Base-by-base conservation (phyloP, 2,113 vertebrate species). In the Xiphophorus maculatus region DNA sequence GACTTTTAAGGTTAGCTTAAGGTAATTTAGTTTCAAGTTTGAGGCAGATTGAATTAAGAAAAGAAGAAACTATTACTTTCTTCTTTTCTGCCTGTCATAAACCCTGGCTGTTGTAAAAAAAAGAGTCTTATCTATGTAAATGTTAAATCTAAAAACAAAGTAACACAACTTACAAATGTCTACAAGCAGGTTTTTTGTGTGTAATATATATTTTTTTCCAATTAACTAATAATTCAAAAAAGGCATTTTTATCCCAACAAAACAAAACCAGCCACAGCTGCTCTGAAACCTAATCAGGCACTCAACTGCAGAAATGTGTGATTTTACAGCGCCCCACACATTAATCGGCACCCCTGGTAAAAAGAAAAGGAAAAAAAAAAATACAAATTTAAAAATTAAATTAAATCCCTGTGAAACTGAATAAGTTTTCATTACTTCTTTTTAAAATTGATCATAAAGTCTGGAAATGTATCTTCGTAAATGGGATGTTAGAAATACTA, bases 1-100 rank as follows among this genome's bases (percentile, higher is more conserved):
- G 88, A 85, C 48, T 76, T 85, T 92, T 89, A 83, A 84, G 82
- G 73, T 85, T 90, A 85, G 87, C 88, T 89, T 83, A 82, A 92
- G 76, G 76, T 83, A 74, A 69, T 60, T 83, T 78, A 76, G 92
- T 92, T 95, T 95, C 87, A 95, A 96, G 88, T 94, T 92, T 86
- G 90, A 91, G 95, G 93, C 91, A 92, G 90, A 89, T 87, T 83
- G 81, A 90, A 90, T 89, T 90, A 58, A 85, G 66, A 69, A 66
- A 22, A 64, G 9, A 74, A 74, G 6, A 42, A 80, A 74, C 54
- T 32, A 88, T 58, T 68, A 51, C 73, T 28, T 76, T 58, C 75
- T 66, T 69, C 54, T 81, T 73, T 66, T 67, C 69, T 73, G 71
- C 76, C 78, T 68, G 72, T 87, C 74, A 79, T 75, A 73, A 84